These are phyloP conservation scores for Gryllus bimaculatus DNA, from an alignment of 1,140 invertebrate species.

Conservation along the genomic window DNA sequence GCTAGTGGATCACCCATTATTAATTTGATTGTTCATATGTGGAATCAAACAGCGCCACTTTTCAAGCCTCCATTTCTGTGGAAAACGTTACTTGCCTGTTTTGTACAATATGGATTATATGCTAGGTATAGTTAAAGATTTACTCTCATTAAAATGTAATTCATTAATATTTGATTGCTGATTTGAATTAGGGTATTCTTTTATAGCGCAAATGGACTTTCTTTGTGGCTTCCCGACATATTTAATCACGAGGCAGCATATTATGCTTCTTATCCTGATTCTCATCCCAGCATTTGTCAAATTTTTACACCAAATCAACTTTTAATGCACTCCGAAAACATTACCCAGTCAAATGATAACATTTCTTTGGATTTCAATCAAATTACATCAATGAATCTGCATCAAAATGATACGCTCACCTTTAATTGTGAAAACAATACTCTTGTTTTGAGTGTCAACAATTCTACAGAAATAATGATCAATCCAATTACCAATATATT, in stretches of 20 bases:
- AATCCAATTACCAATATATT: not conserved
- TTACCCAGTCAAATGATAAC: too few species aligned
- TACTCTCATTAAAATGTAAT: too few species aligned
- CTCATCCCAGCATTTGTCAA: not conserved
- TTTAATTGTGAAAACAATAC: not conserved
- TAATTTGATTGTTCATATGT: not conserved
- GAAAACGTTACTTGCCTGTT: not conserved
- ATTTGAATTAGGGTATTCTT: not conserved
- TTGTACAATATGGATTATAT: not conserved
- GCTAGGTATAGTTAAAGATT: not conserved
- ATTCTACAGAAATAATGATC: not conserved
- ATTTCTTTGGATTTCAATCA: too few species aligned
- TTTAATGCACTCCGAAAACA: too few species aligned
- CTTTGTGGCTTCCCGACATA: not conserved
- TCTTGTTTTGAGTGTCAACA: not conserved
- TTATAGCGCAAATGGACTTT: not conserved
- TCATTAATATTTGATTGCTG: too few species aligned
- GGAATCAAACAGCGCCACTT: not conserved
- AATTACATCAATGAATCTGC: not conserved
- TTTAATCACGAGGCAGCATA: not conserved
- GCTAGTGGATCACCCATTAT: not conserved
- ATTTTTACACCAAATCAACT: not conserved
- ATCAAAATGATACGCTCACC: not conserved
- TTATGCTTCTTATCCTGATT: not conserved
- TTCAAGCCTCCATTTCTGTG: not conserved